Base-by-base conservation (phyloP, 2,888 invertebrate genomes). In the Trileptium ribeirensis region DNA sequence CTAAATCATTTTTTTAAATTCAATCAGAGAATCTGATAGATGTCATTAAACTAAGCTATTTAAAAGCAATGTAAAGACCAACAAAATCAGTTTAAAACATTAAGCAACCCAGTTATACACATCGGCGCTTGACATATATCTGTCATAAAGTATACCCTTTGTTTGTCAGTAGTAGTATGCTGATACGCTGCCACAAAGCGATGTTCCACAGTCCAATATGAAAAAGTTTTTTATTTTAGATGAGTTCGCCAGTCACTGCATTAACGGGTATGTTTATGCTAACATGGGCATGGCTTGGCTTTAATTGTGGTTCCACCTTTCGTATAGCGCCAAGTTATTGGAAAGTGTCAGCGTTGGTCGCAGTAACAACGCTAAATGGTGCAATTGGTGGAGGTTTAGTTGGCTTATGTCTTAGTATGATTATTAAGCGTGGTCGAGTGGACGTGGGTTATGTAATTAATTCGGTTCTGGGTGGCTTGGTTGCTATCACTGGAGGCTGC, bases 261-360 rank as follows among this genome's bases (percentile, higher is more conserved):
- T 81, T 88, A 2, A 93, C 95, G 93, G 96, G 95, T 0, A 92
- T 95, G 19, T 96, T 96, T 87, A 95, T 96, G 67, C 90, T 96
- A 0, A 96, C 95, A 95, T 96, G 96, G 96, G 96, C 96, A 0
- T 96, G 96, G 96, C 90, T 96, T 80, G 96, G 95, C 0, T 96
- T 96, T 88, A 96, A 96, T 89, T 95, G 96, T 79, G 96, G 96
- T 24, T 91, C 91, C 83, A 91, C 91, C 0, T 91, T 91, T 86
- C 91, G 91, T 90, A 92, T 94, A 8, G 93, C 93, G 83, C 94
- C 94, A 0, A 92, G 93, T 1, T 94, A 94, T 88, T 96, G 96
- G 96, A 94, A 95, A 88, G 95, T 94, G 87, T 95, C 96, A 1
- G 87, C 89, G 37, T 87, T 87, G 74, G 95, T 95, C 0, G 94